These are phyloP conservation scores for Paguma larvata DNA, from an alignment of 2,797 vertebrate genomes.

Conservation along the genomic window DNA sequence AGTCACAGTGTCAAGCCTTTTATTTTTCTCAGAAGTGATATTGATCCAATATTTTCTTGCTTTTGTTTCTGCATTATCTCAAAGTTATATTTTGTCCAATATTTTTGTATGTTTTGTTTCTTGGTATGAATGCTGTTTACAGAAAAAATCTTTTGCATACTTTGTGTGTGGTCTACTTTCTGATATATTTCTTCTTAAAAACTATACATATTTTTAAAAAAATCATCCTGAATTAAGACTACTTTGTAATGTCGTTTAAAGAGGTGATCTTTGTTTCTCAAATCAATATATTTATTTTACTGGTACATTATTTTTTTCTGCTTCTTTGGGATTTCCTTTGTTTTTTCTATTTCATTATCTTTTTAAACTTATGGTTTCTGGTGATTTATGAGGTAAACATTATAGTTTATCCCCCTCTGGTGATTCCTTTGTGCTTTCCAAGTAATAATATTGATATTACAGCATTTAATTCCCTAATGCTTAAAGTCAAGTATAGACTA, in stretches of 20 bases:
- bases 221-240: not conserved
- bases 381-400: not conserved
- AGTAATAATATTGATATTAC: not conserved
- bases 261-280: not conserved
- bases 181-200: not conserved
- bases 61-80: not conserved
- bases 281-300: not conserved
- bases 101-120: not conserved
- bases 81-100: not conserved
- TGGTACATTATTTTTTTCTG: not conserved
- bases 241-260: not conserved
- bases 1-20: not conserved
- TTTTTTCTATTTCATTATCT: not conserved
- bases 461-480: not conserved
- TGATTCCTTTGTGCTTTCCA: not conserved
- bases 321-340: not conserved
- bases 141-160: not conserved
- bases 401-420: not conserved
- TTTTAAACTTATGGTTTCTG: not conserved
- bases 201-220: not conserved
- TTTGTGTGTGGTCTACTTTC: not conserved
- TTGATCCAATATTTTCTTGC: not conserved
- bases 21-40: not conserved
- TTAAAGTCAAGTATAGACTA: not conserved
- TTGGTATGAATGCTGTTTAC: not conserved